Percentiles rank a stretch among this genome's conserved stretches.
These are phyloP conservation scores for Lucinisca nassula DNA, from an alignment of 2,888 invertebrate species.

Conservation along the genomic window DNA sequence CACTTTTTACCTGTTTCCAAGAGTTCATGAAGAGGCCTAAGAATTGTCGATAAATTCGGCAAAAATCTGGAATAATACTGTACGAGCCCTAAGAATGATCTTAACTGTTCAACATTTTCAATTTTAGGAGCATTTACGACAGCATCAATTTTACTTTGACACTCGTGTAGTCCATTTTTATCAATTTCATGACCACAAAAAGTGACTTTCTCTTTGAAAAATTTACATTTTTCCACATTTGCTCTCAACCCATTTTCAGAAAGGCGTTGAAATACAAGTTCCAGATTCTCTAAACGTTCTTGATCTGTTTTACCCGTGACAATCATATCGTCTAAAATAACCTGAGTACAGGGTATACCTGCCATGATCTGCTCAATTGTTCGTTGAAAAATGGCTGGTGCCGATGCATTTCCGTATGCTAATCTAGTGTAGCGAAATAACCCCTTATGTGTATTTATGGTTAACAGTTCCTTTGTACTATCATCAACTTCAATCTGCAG, in stretches of 20 bases:
- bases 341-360: conserved; percentile 55
- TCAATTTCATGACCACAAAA: conserved; percentile 36
- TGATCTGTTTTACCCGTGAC: conserved; percentile 26
- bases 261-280: conserved; percentile 23
- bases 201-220: conserved; percentile 23
- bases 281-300: conserved; percentile 33
- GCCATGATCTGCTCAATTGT: conserved; percentile 71
- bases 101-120: conserved; percentile 27
- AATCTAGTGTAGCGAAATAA: conserved; percentile 67
- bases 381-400: conserved; percentile 66
- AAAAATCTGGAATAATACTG: conserved; percentile 47
- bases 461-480: conserved; percentile 35
- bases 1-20: conserved; percentile 32
- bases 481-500: conserved; percentile 48
- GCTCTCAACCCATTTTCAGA: conserved; percentile 5
- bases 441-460: conserved; percentile 74
- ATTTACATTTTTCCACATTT: conserved; percentile 43
- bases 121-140: conserved; percentile 16
- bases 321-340: conserved; percentile 44
- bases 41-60: conserved; percentile 37
- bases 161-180: conserved; percentile 20
- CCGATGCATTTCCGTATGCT: conserved; percentile 69
- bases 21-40: conserved; percentile 39
- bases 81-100: conserved; percentile 27
- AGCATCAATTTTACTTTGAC: conserved; percentile 27